Percentiles rank a stretch among this genome's conserved stretches.
Conservation (phyloP, 2,888 invertebrate species). For the Stenurella melanura region DNA sequence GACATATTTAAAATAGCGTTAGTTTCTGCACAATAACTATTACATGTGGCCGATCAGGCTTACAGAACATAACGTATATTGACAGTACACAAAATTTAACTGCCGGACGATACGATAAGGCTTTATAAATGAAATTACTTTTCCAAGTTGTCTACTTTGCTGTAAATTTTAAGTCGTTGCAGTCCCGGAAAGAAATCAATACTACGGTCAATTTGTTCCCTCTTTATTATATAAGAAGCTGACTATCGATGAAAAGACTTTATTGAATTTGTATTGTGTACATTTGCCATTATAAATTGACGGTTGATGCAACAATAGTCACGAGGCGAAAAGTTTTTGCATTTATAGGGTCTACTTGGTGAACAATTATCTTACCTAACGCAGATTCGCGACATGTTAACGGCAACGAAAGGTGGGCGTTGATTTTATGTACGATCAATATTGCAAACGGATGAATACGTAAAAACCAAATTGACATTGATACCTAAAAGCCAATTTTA, state of each 20-base stretch:
- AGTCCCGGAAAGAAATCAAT: neutral
- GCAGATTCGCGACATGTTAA: constrained; percentile 15
- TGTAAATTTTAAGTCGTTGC: neutral
- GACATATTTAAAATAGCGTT: constrained; percentile 59
- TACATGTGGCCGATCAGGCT: constrained; percentile 35
- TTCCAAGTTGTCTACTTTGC: neutral
- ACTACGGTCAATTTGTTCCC: neutral
- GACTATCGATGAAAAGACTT: neutral
- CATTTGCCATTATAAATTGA: neutral
- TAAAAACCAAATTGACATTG: constrained; percentile 48
- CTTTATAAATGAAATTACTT: constrained; percentile 14
- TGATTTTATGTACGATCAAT: constrained; percentile 54
- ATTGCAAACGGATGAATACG: constrained; percentile 47
- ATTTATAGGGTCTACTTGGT: neutral
- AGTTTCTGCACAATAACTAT: constrained; percentile 57
- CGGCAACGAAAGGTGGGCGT: constrained; percentile 43
- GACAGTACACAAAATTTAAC: constrained; percentile 42
- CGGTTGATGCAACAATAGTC: neutral
- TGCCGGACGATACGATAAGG: neutral
- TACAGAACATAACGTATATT: constrained; percentile 38
- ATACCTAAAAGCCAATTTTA: constrained; percentile 62
- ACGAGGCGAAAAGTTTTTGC: neutral
- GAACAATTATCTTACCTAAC: neutral
- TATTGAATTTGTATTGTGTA: neutral
- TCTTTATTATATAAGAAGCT: neutral